Base-by-base conservation (phyloP, 2,113 vertebrate species). In the Naja naja region DNA sequence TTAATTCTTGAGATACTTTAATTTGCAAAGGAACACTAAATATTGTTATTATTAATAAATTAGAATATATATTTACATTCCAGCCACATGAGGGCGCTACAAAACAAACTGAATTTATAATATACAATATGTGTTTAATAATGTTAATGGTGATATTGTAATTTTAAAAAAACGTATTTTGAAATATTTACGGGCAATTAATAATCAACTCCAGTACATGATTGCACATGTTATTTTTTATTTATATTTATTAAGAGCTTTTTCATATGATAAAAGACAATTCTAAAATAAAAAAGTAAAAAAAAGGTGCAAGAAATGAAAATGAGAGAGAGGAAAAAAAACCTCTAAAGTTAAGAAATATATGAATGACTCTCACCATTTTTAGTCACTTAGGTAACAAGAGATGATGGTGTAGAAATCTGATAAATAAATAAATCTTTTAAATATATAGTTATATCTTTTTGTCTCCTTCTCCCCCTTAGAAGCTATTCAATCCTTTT, bases 1-100 rank as follows among this genome's bases (percentile, higher is more conserved):
- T 10, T 95, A 16, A 39, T 87, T 90, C 92, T 92, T 52, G 89
- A 4, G 12, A 60, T 49, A 20, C 16, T 25, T 95, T 34, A 93
- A 60, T 64, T 93, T 90, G 54, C 47, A 81, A 43, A 53, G 9
- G 47, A 90, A 25, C 91, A 23, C 86, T 5, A 47, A 85, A 95
- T 43, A 53, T 16, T 0, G 0, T 0, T 91, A 49, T n/a, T 0
- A 22, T 47, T 94, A 1, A 0, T 85, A 88, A 55, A 87, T 54
- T 6, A 11, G 22, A 94, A 87, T 47, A 60, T 49, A 49, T 7
- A 94, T 92, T 81, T 55, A n/a, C 60, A 87, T 60, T 45, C 86
- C 81, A 92, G 89, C 96, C 96, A 96, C 96, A 95, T 0, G 96
- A 97, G 96, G 96, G 96, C 93, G 95, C 96, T 94, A 91, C 64